Conservation (phyloP, 2,888 invertebrate species). For the Platerodrilus igneus region DNA sequence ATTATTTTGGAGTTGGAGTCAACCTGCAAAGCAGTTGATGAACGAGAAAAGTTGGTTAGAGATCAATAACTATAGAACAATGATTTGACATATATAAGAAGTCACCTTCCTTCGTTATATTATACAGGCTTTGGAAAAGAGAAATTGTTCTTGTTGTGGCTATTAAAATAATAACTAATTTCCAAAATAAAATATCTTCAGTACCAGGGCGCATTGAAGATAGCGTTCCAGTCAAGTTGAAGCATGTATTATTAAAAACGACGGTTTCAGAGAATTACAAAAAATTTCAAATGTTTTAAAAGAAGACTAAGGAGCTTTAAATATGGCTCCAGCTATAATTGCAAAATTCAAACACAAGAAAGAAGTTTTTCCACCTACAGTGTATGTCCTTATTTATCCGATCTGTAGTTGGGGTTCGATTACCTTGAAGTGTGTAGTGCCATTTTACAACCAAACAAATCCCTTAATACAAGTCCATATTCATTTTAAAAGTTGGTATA, state of each 20-base stretch:
- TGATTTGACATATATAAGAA: conserved; percentile 1
- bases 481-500: too few species aligned
- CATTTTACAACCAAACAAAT: too few species aligned
- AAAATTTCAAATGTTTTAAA: neutral
- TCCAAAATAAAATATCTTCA: neutral
- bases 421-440: too few species aligned
- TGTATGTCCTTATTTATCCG: too few species aligned
- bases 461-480: too few species aligned
- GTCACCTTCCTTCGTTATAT: neutral
- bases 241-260: neutral
- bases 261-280: neutral
- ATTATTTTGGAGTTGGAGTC: conserved; percentile 3
- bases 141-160: neutral
- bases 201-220: neutral
- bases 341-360: conserved; percentile 9
- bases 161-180: conserved; percentile 3
- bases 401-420: too few species aligned
- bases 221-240: neutral
- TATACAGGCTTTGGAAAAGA: neutral
- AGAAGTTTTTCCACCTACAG: conserved; percentile 15
- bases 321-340: conserved; percentile 1
- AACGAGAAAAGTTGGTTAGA: conserved; percentile 1
- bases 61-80: neutral
- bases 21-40: neutral
- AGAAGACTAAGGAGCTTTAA: neutral